phyloP scores from a whole-genome alignment of 2,888 invertebrate genomes.

The Heliothis peltigera region DNA sequence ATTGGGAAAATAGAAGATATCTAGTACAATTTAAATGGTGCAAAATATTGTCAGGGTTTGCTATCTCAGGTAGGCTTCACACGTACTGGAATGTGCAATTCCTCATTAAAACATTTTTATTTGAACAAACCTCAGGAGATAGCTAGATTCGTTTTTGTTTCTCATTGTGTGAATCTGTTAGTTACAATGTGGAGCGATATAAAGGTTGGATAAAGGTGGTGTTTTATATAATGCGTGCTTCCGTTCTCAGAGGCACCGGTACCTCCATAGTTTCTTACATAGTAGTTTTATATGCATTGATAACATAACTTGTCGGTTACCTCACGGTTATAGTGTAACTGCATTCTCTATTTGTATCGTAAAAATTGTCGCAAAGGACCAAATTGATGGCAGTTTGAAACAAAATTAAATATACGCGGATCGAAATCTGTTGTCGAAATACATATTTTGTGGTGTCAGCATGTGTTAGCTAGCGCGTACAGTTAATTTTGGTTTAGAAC shows the following conservation, averaged over 20 bases:
- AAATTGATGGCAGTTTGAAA: neutral
- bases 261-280: slow-evolving; percentile 11
- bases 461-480: no score
- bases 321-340: neutral
- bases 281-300: slow-evolving; percentile 1
- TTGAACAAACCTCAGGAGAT: neutral
- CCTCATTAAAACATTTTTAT: neutral
- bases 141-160: slow-evolving; percentile 10
- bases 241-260: slow-evolving; percentile 30
- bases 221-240: slow-evolving; percentile 44
- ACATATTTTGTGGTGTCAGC: no score
- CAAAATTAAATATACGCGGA: no score
- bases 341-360: neutral
- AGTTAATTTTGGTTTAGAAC: no score
- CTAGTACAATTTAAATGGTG: no score
- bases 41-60: no score
- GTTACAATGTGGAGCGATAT: slow-evolving; percentile 32
- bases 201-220: slow-evolving; percentile 20
- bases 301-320: neutral
- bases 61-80: neutral
- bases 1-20: no score
- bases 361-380: neutral
- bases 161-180: slow-evolving; percentile 23
- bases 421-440: no score
- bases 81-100: neutral